These are phyloP conservation scores for Aphrophora alni DNA, from an alignment of 2,888 invertebrate genomes.

Conservation along the genomic window DNA sequence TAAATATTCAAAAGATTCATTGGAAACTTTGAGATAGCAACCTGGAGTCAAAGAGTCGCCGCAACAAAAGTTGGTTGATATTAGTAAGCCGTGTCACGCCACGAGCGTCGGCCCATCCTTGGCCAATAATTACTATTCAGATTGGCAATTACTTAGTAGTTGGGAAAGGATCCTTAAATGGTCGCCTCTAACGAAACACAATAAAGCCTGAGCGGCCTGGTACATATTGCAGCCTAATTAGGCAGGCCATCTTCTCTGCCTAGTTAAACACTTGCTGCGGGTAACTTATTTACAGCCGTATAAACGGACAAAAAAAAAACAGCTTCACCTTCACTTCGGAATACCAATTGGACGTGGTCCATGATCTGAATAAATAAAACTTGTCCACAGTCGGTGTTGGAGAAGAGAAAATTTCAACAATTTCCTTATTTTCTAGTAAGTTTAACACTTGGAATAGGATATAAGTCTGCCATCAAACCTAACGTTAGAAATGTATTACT, in stretches of 20 bases:
- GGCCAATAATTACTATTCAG: background rate
- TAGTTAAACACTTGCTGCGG: background rate
- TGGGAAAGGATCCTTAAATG: background rate
- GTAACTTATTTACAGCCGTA: background rate
- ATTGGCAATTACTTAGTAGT: background rate
- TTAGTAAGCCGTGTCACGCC: too few relatives aligned
- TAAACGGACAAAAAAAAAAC: background rate
- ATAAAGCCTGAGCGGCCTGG: background rate
- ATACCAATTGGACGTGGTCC: background rate
- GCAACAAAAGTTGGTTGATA: too few relatives aligned
- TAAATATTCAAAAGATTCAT: background rate
- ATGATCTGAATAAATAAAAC: conserved; percentile 1
- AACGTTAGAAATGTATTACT: too few relatives aligned
- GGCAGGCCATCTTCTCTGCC: background rate
- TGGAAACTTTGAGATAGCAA: too few relatives aligned
- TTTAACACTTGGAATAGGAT: background rate
- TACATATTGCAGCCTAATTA: background rate
- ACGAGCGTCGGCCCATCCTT: background rate
- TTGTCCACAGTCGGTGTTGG: background rate
- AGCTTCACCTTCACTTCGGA: background rate
- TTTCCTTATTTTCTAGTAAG: background rate
- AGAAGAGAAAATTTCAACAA: background rate
- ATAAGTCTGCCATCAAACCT: too few relatives aligned
- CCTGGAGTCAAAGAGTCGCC: background rate
- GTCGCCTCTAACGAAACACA: background rate